A percentile compares a stretch with the other conserved stretches of the same genome.
Evolutionary conservation across 2,797 vertebrate genomes (phyloP).

Genomic region (Lepus oiostolus): DNA sequence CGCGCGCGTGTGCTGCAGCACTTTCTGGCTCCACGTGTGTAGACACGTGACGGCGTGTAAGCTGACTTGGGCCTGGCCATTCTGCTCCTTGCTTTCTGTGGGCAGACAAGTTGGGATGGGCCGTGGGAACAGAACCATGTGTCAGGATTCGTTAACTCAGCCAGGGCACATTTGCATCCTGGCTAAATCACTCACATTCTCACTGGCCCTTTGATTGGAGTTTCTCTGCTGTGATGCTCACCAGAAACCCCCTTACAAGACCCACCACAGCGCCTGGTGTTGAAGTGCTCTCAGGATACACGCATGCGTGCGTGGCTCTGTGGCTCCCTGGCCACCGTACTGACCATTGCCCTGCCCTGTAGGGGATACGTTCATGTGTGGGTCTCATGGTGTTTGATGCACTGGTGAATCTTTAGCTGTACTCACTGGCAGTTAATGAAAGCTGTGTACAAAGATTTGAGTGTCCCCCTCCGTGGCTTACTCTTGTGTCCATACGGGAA

Average conservation of each 20-base stretch:
- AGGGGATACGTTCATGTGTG: background rate
- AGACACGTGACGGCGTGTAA: background rate
- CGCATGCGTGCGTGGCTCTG: background rate
- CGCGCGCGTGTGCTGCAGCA: background rate
- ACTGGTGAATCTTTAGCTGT: background rate
- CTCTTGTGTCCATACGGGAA: conserved; percentile 13
- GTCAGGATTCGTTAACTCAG: background rate
- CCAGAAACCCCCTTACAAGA: background rate
- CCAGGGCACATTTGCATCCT: background rate
- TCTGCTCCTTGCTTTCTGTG: conserved; percentile 1
- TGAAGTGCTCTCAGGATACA: conserved; percentile 24
- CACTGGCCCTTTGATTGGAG: background rate
- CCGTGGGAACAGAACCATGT: background rate
- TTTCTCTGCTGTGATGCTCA: background rate
- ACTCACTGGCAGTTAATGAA: background rate
- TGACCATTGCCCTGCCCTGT: conserved; percentile 35
- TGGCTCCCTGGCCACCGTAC: background rate
- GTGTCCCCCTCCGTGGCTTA: conserved; percentile 24
- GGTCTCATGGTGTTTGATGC: background rate
- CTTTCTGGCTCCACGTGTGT: background rate
- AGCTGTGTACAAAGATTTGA: conserved; percentile 32
- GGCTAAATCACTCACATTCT: background rate
- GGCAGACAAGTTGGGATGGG: background rate
- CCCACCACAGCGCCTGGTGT: background rate
- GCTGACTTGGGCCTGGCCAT: background rate